Base-by-base conservation (phyloP, 2,113 vertebrate species). In the Dunckerocampus dactyliophorus region DNA sequence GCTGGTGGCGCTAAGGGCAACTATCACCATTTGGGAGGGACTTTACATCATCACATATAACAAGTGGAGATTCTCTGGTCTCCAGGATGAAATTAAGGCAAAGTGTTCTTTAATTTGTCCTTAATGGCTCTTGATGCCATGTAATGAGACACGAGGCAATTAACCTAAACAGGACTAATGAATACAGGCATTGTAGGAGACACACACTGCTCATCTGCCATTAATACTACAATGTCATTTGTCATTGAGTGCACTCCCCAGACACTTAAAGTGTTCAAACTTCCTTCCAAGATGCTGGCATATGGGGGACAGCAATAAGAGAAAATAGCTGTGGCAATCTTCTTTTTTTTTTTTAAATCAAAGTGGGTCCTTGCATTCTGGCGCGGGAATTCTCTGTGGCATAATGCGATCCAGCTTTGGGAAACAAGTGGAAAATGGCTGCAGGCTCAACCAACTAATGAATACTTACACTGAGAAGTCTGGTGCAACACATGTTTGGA, bases 391-490 rank as follows among this genome's bases (percentile, higher is more conserved):
- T 79, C 72, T 85, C 68, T 65, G 72, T 85, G 74, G 78, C 69
- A 89, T 87, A 88, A 89, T 89, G 82, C 72, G 87, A 87, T 80
- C 84, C 86, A 87, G 85, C 79, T 90, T 88, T 86, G 58, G 64
- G 84, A 86, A 85, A 83, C 80, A 85, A 85, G 88, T 89, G 89
- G 89, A 90, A 90, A 91, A 90, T 86, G 79, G 76, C 89, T 85
- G 63, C 67, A 77, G 87, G 88, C 83, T 42, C 83, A 73, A 81
- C 81, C 74, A 80, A 78, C 86, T 88, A 89, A 90, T 90, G 86
- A 89, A 87, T 72, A 77, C 81, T 77, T 83, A 75, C 57, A 66
- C 65, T 52, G 66, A 84, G 78, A 80, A 74, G 79, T 83, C 80
- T 85, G 75, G 76, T 81, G 79, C 69, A 84, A 82, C 85, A 87